Conservation (phyloP, 64 coral and sea anemone genomes). For the Montipora foliosa region DNA sequence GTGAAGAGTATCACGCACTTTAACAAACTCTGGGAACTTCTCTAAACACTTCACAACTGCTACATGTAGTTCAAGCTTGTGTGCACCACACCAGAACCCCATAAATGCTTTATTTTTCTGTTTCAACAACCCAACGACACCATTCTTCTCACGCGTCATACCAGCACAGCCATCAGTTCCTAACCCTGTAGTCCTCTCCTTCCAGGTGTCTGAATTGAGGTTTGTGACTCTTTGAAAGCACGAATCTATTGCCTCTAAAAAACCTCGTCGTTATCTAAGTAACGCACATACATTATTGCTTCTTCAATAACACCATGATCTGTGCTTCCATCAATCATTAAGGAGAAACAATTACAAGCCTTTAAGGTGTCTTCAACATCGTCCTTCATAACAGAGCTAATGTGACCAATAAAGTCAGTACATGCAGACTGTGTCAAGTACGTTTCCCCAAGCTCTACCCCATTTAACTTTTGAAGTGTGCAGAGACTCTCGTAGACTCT, state of each 20-base stretch:
- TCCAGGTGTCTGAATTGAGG: constrained; percentile 13
- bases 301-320: constrained; percentile 46
- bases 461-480: constrained; percentile 54
- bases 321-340: constrained; percentile 34
- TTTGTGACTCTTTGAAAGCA: background rate
- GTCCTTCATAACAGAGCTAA: constrained; percentile 29
- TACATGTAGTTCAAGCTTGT: constrained; percentile 46
- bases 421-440: constrained; percentile 25
- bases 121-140: constrained; percentile 44
- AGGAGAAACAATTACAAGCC: background rate
- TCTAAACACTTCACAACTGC: constrained; percentile 46
- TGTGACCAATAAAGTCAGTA: constrained; percentile 32
- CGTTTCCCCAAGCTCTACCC: constrained; percentile 43
- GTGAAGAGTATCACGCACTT: constrained; percentile 24
- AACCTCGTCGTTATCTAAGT: background rate
- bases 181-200: constrained; percentile 22
- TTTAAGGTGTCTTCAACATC: background rate
- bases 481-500: constrained; percentile 51
- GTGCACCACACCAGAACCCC: constrained; percentile 50
- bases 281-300: constrained; percentile 35
- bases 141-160: constrained; percentile 43
- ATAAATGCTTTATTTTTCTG: constrained; percentile 22
- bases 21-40: constrained; percentile 25
- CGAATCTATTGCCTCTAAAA: constrained; percentile 14
- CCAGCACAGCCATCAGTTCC: constrained; percentile 53